These are phyloP conservation scores for Zoanthus solanderi DNA, from an alignment of 92 coral and sea anemone species.

Conservation along the genomic window DNA sequence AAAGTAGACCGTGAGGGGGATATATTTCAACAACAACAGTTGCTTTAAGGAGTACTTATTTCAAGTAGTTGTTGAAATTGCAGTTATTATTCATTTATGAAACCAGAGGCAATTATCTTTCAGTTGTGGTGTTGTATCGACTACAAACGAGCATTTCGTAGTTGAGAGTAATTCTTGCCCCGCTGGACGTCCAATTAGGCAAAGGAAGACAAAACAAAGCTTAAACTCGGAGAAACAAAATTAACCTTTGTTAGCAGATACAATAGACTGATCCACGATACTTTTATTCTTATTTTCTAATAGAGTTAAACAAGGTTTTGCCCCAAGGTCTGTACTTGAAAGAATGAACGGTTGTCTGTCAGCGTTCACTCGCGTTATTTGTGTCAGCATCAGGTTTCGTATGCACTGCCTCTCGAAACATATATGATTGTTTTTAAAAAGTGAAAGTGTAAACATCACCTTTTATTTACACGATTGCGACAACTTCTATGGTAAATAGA, in stretches of 20 bases:
- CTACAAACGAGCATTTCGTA: background rate
- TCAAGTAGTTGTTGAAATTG: background rate
- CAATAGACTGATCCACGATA: background rate
- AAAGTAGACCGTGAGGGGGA: background rate
- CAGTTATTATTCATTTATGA: slow-evolving; percentile 2
- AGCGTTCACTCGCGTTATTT: background rate
- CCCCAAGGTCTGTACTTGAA: slow-evolving; percentile 1
- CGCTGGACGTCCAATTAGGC: slow-evolving; percentile 9
- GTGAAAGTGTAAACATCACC: background rate
- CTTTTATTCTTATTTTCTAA: background rate
- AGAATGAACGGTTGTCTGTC: background rate
- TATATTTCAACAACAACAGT: background rate
- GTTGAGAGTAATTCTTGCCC: slow-evolving; percentile 4
- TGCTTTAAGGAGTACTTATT: background rate
- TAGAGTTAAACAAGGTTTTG: background rate
- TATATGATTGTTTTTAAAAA: background rate
- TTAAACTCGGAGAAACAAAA: background rate
- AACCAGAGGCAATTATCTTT: background rate
- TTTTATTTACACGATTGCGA: background rate
- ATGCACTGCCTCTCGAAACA: background rate
- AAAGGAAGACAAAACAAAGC: background rate
- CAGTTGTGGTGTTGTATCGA: background rate
- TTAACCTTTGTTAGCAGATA: background rate
- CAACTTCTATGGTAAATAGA: background rate
- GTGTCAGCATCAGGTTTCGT: slow-evolving; percentile 5